A percentile compares a stretch with the other conserved stretches of the same genome.
Conservation (phyloP, 2,888 invertebrate genomes). For the Spodoptera littoralis region DNA sequence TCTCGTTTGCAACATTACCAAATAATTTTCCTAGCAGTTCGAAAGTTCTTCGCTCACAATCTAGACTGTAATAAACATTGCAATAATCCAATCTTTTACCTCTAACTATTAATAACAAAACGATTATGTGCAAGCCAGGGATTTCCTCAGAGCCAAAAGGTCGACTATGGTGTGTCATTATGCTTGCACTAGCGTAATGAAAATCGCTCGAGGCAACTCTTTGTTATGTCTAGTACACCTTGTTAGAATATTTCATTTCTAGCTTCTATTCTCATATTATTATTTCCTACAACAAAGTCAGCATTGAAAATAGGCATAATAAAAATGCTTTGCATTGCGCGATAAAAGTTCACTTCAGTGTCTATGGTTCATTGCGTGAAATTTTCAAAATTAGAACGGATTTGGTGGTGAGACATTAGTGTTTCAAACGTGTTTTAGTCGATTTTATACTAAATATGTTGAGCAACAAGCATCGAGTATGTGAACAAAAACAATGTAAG, state of each 20-base stretch:
- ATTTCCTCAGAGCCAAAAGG: slow-evolving; percentile 61
- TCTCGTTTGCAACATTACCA: too few species aligned
- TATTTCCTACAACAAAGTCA: too few species aligned
- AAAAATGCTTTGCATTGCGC: background rate
- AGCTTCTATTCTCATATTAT: slow-evolving; percentile 56
- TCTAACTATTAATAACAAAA: slow-evolving; percentile 52
- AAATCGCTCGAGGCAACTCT: slow-evolving; percentile 63
- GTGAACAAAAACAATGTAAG: too few species aligned
- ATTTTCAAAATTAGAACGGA: background rate
- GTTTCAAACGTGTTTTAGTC: background rate
- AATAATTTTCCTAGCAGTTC: background rate
- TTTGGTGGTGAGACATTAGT: background rate
- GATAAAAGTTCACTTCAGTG: background rate
- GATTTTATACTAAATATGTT: background rate
- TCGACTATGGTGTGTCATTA: slow-evolving; percentile 62
- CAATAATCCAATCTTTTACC: slow-evolving; percentile 37
- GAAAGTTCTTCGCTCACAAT: slow-evolving; percentile 13
- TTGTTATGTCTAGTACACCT: slow-evolving; percentile 63
- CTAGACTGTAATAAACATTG: slow-evolving; percentile 38
- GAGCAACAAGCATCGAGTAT: too few species aligned
- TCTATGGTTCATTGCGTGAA: background rate
- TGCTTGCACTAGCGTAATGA: slow-evolving; percentile 57
- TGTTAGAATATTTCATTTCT: slow-evolving; percentile 65
- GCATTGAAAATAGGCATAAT: too few species aligned
- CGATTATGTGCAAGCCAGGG: slow-evolving; percentile 50